These are phyloP conservation scores for Tauraco hartlaubi DNA, from an alignment of 2,797 vertebrate species.

Conservation along the genomic window DNA sequence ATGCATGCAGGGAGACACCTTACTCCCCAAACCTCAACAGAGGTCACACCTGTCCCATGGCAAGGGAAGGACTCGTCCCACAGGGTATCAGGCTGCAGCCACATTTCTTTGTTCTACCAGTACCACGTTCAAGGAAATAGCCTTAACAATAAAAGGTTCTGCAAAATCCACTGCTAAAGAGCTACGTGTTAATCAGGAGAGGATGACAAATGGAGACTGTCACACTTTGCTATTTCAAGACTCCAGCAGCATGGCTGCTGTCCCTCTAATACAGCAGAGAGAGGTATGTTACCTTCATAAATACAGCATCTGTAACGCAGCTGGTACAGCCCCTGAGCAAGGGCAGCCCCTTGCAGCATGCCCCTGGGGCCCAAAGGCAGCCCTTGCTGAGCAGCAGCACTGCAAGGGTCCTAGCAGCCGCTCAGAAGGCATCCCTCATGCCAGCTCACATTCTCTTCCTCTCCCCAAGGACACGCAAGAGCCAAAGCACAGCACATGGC, in stretches of 20 bases:
- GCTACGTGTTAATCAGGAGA: neutral
- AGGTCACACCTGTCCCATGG: accelerated
- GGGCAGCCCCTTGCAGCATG: neutral
- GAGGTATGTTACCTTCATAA: neutral
- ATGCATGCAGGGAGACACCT: accelerated
- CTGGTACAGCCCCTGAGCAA: neutral
- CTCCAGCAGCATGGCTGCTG: neutral
- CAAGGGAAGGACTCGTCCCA: accelerated
- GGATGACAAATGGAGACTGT: neutral
- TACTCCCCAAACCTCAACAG: neutral
- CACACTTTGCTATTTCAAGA: neutral
- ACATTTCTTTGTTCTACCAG: accelerated
- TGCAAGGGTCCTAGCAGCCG: too few species aligned
- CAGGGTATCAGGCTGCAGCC: neutral
- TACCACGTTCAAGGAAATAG: neutral
- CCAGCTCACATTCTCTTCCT: neutral
- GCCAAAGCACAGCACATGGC: neutral
- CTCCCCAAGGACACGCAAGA: neutral
- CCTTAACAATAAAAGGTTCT: neutral
- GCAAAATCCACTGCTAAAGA: neutral
- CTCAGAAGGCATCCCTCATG: neutral
- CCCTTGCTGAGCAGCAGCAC: neutral
- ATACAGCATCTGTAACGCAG: neutral
- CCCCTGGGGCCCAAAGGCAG: neutral
- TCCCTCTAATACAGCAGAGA: neutral